A percentile compares a stretch with the other conserved stretches of the same genome.
phyloP scores from a whole-genome alignment of 2,113 vertebrate species.

The Sander lucioperca region DNA sequence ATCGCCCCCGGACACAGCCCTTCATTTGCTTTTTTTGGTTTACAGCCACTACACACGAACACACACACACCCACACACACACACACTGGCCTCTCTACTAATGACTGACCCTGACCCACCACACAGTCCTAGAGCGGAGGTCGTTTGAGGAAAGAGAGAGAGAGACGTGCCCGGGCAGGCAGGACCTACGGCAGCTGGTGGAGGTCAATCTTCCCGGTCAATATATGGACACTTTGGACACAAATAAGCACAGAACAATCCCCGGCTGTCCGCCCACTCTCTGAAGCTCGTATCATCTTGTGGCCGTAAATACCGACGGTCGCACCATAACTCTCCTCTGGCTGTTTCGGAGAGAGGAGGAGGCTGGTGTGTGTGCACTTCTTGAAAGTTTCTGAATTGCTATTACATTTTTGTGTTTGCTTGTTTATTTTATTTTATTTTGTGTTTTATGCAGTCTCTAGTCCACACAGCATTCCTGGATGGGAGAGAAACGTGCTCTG shows the following conservation, averaged over 20 bases:
- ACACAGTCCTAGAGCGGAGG: conserved; percentile 21
- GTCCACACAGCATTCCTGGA: too few relatives aligned
- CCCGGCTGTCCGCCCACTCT: conserved; percentile 51
- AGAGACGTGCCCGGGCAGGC: conserved; percentile 22
- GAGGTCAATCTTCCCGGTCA: conserved; percentile 75
- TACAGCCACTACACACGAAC: conserved; percentile 16
- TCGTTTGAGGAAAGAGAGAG: conserved; percentile 26
- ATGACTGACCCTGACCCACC: conserved; percentile 45
- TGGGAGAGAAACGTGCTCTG: too few relatives aligned
- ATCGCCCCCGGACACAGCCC: conserved; percentile 52
- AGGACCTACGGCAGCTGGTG: conserved; percentile 54
- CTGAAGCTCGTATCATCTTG: conserved; percentile 60
- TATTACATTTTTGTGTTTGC: background rate
- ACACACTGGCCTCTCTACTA: conserved; percentile 7
- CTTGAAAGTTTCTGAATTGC: background rate
- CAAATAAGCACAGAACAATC: conserved; percentile 72
- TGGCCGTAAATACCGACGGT: conserved; percentile 64
- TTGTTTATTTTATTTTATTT: background rate
- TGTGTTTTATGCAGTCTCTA: background rate
- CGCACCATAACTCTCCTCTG: conserved; percentile 67
- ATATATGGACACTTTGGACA: conserved; percentile 73
- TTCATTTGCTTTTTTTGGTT: conserved; percentile 61
- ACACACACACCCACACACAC: conserved; percentile 35
- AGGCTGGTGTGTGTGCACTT: background rate
- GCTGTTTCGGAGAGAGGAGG: conserved; percentile 4